Evolutionary conservation across 2,888 invertebrate genomes (phyloP).

Genomic region (Polyommatus iphigenia): DNA sequence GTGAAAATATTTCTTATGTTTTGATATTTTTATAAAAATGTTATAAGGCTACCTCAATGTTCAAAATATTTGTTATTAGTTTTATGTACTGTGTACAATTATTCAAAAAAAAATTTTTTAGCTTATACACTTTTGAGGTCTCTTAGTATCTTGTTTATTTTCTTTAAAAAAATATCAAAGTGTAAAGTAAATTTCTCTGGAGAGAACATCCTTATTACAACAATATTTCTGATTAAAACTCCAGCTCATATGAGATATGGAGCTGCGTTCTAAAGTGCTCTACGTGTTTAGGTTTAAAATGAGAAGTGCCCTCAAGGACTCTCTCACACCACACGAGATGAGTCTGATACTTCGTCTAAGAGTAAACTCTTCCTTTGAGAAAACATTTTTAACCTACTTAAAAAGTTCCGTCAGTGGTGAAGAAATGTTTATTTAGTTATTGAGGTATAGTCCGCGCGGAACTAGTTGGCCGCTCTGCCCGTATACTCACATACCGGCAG

Average conservation of each 20-base stretch:
- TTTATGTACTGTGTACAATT: too few relatives aligned
- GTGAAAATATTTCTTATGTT: not conserved
- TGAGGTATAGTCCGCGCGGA: too few relatives aligned
- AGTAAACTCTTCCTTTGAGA: conserved; percentile 29
- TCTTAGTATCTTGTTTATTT: too few relatives aligned
- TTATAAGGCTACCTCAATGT: too few relatives aligned
- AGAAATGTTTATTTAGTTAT: not conserved
- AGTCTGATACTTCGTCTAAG: conserved; percentile 37
- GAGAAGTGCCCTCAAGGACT: conserved; percentile 38
- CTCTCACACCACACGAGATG: conserved; percentile 38
- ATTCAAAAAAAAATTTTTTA: too few relatives aligned
- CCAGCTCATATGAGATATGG: conserved; percentile 2
- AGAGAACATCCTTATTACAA: not conserved
- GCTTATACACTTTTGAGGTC: too few relatives aligned
- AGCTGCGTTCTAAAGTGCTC: conserved; percentile 33
- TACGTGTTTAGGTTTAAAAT: conserved; percentile 40
- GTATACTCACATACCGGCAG: too few relatives aligned
- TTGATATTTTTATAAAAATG: too few relatives aligned
- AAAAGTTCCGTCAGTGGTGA: not conserved
- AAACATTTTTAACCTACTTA: not conserved
- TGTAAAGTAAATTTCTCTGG: not conserved
- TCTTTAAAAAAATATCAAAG: not conserved
- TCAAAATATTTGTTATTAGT: too few relatives aligned
- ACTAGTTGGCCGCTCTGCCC: too few relatives aligned
- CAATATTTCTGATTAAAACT: conserved; percentile 13